Base-by-base conservation (phyloP, 2,797 vertebrate species). In the Falco peregrinus region DNA sequence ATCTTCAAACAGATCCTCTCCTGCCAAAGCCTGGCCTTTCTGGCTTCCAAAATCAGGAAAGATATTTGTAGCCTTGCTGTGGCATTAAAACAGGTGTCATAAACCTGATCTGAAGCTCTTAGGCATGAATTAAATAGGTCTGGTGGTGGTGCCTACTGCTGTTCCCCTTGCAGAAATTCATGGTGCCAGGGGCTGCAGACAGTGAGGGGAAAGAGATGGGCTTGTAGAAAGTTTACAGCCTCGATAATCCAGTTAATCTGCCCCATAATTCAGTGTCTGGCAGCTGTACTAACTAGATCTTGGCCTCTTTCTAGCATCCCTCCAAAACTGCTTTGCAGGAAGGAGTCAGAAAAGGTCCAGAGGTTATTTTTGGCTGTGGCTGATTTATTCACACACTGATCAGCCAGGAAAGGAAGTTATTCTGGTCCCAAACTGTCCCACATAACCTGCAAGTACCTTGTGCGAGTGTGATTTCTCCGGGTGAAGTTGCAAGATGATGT, bases 381-480 rank as follows among this genome's bases (percentile, higher is more conserved):
- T 90, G 84, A 83, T 90, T 87, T 87, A 87, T 91, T 92, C 85
- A 43, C 82, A 77, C 0, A 0, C 83, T 53, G 89, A 88, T 95
- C 77, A 95, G 50, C 61, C 84, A 78, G 87, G 68, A 85, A 41
- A 64, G 50, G 83, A 87, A 83, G 89, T 88, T 94, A 91, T 96
- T 95, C 96, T 91, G 87, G 89, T 95, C 91, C 84, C 65, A 57
- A 33, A 64, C 10, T 93, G 95, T 90, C 94, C 95, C 91, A 95
- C 85, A 95, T 96, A 92, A 75, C 5, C 2, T 17, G 0, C 25
- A 25, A 80, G 79, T 47, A 45, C 85, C 8, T 5, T 26, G 61
- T 80, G 77, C 1, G 3, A 50, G 83, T 68, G 93, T 71, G 87
- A 89, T 90, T 94, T 78, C 90, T 84, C 50, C 0, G 5, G 69